These are phyloP conservation scores for Melopsittacus undulatus DNA, from an alignment of 2,797 vertebrate species.

Conservation along the genomic window DNA sequence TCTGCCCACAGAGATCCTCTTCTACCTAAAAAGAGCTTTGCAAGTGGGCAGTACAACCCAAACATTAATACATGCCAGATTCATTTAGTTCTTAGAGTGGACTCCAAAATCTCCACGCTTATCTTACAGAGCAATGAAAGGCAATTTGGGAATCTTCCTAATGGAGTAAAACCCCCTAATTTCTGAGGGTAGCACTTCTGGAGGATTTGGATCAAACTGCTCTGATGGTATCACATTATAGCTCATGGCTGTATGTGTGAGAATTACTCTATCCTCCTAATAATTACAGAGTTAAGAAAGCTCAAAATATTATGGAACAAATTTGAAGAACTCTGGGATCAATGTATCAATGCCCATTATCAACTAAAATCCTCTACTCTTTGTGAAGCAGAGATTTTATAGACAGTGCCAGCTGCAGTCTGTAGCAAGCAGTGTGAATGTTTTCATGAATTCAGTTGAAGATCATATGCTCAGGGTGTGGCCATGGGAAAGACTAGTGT, in stretches of 20 bases:
- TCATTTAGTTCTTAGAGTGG: not conserved
- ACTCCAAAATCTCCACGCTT: not conserved
- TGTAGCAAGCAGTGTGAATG: conserved; percentile 41
- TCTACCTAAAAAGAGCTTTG: not conserved
- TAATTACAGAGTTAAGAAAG: rapidly evolving
- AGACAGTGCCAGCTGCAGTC: conserved; percentile 45
- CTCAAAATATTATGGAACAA: not conserved
- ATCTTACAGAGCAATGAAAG: not conserved
- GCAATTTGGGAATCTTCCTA: not conserved
- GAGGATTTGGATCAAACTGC: not conserved
- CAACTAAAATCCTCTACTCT: not conserved
- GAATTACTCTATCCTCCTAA: not conserved
- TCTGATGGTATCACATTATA: not conserved
- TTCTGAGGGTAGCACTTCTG: not conserved
- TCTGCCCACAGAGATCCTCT: not conserved
- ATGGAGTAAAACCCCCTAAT: not conserved
- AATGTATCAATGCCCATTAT: not conserved
- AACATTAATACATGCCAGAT: not conserved
- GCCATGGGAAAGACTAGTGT: conserved; percentile 53
- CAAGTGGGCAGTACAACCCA: not conserved
- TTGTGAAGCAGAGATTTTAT: not conserved
- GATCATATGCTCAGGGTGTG: conserved; percentile 63
- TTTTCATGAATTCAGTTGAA: conserved; percentile 51
- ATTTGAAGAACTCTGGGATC: not conserved
- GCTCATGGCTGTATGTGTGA: not conserved